These are phyloP conservation scores for Pseudomyrmex cubaensis DNA, from an alignment of 1,140 invertebrate genomes.

Conservation along the genomic window DNA sequence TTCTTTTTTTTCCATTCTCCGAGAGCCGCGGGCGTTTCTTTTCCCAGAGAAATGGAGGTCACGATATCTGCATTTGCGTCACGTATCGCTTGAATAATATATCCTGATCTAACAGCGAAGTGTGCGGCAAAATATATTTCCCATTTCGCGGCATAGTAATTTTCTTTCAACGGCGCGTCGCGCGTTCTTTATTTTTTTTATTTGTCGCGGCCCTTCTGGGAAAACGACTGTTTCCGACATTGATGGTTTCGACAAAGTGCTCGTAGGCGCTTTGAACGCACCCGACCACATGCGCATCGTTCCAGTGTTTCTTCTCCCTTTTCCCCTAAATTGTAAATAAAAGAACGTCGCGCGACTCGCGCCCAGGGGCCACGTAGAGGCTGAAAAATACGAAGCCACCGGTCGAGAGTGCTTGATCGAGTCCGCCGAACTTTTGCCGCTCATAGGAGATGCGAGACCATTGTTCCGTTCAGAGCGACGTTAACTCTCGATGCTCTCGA, in stretches of 20 bases:
- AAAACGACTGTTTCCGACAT: conserved; percentile 23
- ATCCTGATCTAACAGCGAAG: conserved; percentile 49
- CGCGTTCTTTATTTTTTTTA: conserved; percentile 7
- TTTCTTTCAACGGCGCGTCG: conserved; percentile 40
- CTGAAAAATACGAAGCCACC: conserved; percentile 33
- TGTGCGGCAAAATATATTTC: conserved; percentile 44
- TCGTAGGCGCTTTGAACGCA: conserved; percentile 37
- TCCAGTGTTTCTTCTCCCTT: background rate
- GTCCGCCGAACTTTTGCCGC: conserved; percentile 37
- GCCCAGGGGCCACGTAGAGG: background rate
- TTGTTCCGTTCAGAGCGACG: conserved; percentile 11
- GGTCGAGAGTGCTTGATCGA: conserved; percentile 59
- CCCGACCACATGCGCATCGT: background rate
- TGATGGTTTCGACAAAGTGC: conserved; percentile 48
- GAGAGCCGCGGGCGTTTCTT: conserved; percentile 41
- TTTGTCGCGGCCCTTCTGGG: background rate
- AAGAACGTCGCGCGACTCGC: conserved; percentile 6
- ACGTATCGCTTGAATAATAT: conserved; percentile 57
- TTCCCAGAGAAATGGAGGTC: conserved; percentile 34
- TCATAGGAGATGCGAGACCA: conserved; percentile 16
- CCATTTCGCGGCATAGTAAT: conserved; percentile 34
- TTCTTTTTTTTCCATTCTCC: conserved; percentile 27
- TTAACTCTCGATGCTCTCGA: conserved; percentile 24
- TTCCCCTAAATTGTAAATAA: conserved; percentile 17
- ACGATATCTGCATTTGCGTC: conserved; percentile 59